Percentiles rank a stretch among this genome's conserved stretches.
These are phyloP conservation scores for Loripinus fragilis DNA, from an alignment of 2,888 invertebrate species.

Conservation along the genomic window DNA sequence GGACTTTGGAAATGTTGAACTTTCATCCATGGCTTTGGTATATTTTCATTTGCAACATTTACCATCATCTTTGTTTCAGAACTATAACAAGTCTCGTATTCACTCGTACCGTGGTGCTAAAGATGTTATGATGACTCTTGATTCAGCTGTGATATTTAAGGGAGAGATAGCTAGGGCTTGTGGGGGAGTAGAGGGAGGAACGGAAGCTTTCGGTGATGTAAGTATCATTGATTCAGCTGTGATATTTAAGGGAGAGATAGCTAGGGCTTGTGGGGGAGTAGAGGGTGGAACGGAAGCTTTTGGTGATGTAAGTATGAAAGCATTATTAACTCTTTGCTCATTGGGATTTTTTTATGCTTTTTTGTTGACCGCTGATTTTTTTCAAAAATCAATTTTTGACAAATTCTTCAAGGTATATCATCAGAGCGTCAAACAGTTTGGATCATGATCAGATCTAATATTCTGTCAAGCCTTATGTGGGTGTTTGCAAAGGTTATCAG, in stretches of 20 bases:
- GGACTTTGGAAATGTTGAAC: too few species aligned
- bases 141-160: constrained; percentile 89
- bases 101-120: constrained; percentile 91
- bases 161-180: constrained; percentile 92
- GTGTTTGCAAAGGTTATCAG: too few species aligned
- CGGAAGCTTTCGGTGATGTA: constrained; percentile 86
- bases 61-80: constrained; percentile 86
- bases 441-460: too few species aligned
- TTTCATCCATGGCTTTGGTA: too few species aligned
- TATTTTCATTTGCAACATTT: too few species aligned
- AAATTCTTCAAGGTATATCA: too few species aligned
- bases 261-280: constrained; percentile 90
- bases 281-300: constrained; percentile 88
- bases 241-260: constrained; percentile 93
- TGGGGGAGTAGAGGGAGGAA: constrained; percentile 89
- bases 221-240: constrained; percentile 83
- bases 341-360: too few species aligned
- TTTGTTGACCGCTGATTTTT: too few species aligned
- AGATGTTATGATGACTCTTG: constrained; percentile 88
- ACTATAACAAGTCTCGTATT: constrained; percentile 94
- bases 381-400: too few species aligned
- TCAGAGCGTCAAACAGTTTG: too few species aligned
- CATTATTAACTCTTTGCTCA: too few species aligned
- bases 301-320: constrained; percentile 84
- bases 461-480: too few species aligned